Evolutionary conservation across 2,888 invertebrate species (phyloP), one percentile per base, ranked within the genome.

Genomic region (Sarcophaga subvicina): DNA sequence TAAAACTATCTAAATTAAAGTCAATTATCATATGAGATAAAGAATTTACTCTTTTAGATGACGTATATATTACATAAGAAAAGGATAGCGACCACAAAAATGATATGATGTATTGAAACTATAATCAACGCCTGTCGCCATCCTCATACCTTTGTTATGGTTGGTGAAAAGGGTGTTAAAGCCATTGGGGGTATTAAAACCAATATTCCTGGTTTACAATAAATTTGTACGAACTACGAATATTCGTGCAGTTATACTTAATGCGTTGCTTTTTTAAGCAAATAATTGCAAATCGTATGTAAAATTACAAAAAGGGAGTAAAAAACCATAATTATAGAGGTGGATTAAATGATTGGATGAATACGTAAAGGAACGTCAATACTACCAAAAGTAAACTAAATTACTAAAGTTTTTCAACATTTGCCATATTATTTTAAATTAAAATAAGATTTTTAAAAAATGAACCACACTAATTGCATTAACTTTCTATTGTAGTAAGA

Each of bases 81-180:
- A 12, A 12, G 17, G 54, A 54, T 14, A 17, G 54, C 12, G 17
- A 54, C 17, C 4, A 54, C 17, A 17, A 22, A 79, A 79, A 72
- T 17, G 49, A 71, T 83, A 71, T 67, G 71, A 83, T 75, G n/a
- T 45, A 64, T 59, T 69, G 62, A 45, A 78, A 67, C 69, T 77
- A 73, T 80, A 80, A 83, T 77, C 80, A 83, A 83, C 83, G 83
- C 86, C 80, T 86, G 83, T 78, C 86, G 80, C 83, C 77, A 80
- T 73, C 73, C 83, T 80, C 73, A 83, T 69, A 80, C 86, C 54
- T 60, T 3, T 54, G 54, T 11, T 17, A 22, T 25, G 14, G 17
- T 54, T 11, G 54, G 17, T 17, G 49, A n/a, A 78, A 67, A 17
- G 75, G 49, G n/a, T 47, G 54, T 20, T 69, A 27, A 72, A 60